Evolutionary conservation across 2,113 vertebrate species (phyloP).

Genomic region (Edolisoma coerulescens): DNA sequence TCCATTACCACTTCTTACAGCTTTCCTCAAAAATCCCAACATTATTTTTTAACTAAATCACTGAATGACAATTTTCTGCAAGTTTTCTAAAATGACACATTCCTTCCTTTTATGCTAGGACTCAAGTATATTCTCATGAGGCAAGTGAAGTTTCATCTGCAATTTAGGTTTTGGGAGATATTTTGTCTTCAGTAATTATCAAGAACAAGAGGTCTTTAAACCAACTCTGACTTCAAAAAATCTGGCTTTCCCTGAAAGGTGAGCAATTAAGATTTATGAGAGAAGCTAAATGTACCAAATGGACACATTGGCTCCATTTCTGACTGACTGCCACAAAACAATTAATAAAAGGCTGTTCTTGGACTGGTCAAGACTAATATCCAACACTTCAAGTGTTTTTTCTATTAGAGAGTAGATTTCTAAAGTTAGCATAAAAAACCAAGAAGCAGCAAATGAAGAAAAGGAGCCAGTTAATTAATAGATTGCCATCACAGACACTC

Average conservation of each 20-base stretch:
- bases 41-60: background rate
- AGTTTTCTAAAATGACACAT: background rate
- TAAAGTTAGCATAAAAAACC: background rate
- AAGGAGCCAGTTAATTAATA: background rate
- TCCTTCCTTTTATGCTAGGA: background rate
- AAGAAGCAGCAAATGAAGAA: background rate
- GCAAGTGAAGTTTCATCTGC: background rate
- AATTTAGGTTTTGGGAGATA: slow-evolving; percentile 25
- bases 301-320: background rate
- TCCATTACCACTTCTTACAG: background rate
- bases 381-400: background rate
- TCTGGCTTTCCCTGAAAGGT: background rate
- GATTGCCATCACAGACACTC: background rate
- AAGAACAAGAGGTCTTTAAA: background rate
- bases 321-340: background rate
- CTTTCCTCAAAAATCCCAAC: background rate
- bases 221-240: background rate
- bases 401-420: background rate
- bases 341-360: background rate
- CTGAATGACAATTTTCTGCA: background rate
- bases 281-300: background rate
- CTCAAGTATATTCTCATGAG: background rate
- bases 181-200: background rate
- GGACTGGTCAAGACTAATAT: background rate
- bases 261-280: background rate